Evolutionary conservation across 2,113 vertebrate genomes (phyloP), one percentile per base, ranked within the genome.

Genomic region (Triplophysa dalaica): DNA sequence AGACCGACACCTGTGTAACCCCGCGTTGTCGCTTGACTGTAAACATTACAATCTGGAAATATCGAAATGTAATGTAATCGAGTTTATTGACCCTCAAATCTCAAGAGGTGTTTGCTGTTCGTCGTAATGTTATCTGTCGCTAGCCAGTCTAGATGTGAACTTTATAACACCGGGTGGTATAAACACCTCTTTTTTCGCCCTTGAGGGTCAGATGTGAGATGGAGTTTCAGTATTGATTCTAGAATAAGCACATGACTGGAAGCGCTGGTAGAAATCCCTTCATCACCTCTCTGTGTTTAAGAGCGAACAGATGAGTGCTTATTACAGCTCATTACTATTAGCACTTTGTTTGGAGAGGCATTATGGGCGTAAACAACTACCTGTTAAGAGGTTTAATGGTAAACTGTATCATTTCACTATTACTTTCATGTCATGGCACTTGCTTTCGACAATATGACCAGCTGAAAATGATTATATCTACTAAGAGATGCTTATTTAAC

Each of bases 331-430:
- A n/a, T 58, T 58, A 52, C 17, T 52, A 16, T 52, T 52, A 16
- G 4, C 22, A 26, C 33, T 56, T 38, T 21, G 26, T 56, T 72
- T 56, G n/a, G 50, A 70, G 69, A 72, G 69, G 6, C 17, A 21
- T 56, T 56, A 26, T 70, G 29, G 19, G 24, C n/a, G 11, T 56
- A 16, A 52, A 70, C 14, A 70, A 22, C 45, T 72, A 70, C 33
- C 7, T 60, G 41, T 60, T 88, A 84, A 89, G 77, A 86, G 69
- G 24, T 82, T 80, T 75, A 65, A 75, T 67, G 56, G 22, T 54
- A 58, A 54, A 63, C 58, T 38, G 64, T 61, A 76, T 79, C 29
- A 58, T 73, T 43, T 24, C 26, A 41, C 38, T 68, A 43, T 70
- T 65, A 10, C 67, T 22, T 66, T 68, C 48, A 54, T 29, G 14